Evolutionary conservation across 2,888 invertebrate genomes (phyloP).

Genomic region (Scaptodrosophila latifasciaeformis): DNA sequence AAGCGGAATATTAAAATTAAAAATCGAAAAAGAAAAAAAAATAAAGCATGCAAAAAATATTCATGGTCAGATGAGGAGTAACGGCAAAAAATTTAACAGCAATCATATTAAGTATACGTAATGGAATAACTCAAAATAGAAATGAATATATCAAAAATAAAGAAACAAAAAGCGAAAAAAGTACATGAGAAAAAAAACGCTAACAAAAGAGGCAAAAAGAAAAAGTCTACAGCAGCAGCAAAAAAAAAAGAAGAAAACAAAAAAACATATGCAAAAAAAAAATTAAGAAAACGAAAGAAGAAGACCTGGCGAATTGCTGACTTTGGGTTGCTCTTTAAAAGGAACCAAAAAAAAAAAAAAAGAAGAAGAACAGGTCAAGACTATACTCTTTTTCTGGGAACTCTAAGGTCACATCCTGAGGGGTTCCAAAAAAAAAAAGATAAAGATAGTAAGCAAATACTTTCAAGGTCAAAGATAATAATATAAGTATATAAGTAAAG

Average conservation of each 20-base stretch:
- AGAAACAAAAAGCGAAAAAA: no score
- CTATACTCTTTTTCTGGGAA: constrained; percentile 13
- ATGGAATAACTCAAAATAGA: background rate
- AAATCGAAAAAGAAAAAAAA: constrained; percentile 24
- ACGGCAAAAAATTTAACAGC: background rate
- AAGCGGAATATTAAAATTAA: no score
- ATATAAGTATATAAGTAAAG: no score
- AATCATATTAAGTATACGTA: constrained; percentile 37
- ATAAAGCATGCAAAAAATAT: constrained; percentile 25
- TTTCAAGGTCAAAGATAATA: no score
- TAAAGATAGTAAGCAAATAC: constrained; percentile 18
- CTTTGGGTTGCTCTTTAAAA: no score
- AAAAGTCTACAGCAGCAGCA: constrained; percentile 13
- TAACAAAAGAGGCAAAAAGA: background rate
- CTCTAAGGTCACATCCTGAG: background rate
- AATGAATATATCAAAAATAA: no score
- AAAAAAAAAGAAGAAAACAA: background rate
- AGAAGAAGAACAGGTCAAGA: constrained; percentile 1
- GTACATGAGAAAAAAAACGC: no score
- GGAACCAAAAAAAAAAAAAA: no score
- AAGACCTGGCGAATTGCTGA: constrained; percentile 33
- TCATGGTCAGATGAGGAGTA: constrained; percentile 42
- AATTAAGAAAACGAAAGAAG: no score
- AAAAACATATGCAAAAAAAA: constrained; percentile 9
- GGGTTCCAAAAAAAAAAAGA: background rate